phyloP scores from a whole-genome alignment of 2,797 vertebrate genomes.

The Gambusia yucatana region DNA sequence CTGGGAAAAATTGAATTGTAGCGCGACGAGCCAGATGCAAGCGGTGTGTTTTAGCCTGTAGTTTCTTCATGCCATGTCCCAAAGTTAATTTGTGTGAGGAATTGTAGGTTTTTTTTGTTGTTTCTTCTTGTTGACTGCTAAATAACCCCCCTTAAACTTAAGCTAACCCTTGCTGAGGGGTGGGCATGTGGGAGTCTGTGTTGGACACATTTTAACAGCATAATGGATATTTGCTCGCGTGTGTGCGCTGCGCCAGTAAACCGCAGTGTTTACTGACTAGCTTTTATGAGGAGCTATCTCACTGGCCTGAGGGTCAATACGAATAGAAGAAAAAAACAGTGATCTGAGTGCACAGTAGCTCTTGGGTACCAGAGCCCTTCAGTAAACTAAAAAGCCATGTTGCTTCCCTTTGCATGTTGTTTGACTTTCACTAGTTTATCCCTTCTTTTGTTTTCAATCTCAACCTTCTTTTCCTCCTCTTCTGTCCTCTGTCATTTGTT shows the following conservation, averaged over 20 bases:
- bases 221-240: constrained; percentile 47
- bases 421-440: constrained; percentile 35
- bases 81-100: constrained; percentile 14
- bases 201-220: constrained; percentile 56
- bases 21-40: not conserved
- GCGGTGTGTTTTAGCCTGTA: not conserved
- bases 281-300: constrained; percentile 59
- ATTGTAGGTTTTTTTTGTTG: constrained; percentile 39
- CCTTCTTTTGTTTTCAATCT: constrained; percentile 48
- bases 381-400: constrained; percentile 37
- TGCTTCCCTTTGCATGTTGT: constrained; percentile 51
- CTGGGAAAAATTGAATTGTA: not conserved
- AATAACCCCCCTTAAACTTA: constrained; percentile 56
- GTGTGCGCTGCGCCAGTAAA: constrained; percentile 43
- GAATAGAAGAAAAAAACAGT: constrained; percentile 61
- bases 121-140: constrained; percentile 49
- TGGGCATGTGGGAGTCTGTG: constrained; percentile 44
- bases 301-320: constrained; percentile 58
- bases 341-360: constrained; percentile 50
- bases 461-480: constrained; percentile 39
- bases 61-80: not conserved
- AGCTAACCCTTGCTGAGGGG: constrained; percentile 29
- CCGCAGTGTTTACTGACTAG: constrained; percentile 40
- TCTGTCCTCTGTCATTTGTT: constrained; percentile 40
- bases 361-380: constrained; percentile 36